Base-by-base conservation (phyloP, 2,888 invertebrate species). In the Apamea anceps region DNA sequence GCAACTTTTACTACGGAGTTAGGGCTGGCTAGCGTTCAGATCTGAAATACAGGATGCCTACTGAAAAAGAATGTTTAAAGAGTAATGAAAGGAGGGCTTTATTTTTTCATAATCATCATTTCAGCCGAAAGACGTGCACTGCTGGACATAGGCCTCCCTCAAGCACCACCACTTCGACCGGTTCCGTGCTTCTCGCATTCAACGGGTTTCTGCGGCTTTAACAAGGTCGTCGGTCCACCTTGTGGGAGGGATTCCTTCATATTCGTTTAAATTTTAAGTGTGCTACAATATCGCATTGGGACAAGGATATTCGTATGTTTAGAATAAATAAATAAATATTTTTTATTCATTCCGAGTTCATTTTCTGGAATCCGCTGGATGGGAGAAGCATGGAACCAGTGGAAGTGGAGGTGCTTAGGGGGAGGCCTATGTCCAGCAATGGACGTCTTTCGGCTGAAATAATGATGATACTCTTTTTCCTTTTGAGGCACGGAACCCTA, bases 1-100 rank as follows among this genome's bases (percentile, higher is more conserved):
- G 28, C 1, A 60, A 62, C 25, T 79, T 79, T 57, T 18, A 51
- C 25, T 51, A 12, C 2, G 4, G 13, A 51, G 57, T 73, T 81
- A 57, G 2, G 15, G 12, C 32, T 45, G 3, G 5, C 13, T 42
- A 37, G 18, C 25, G 8, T 72, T 65, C 3, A 37, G 10, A 18
- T 0, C 15, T 42, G 60, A 42, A 28, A 32, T 54, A 54, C 18
- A 77, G 28, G 25, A 65, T 3, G 32, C 15, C 4, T 42, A 62
- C 0, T 45, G 8, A n/a, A n/a, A 32, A 15, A 32, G 25, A 7
- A 72, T 12, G 21, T 8, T 42, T 28, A 42, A 18, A 10, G n/a
- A 10, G 8, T n/a, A 4, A 45, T 67, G 8, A 45, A 42, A 42
- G 37, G 37, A 28, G 8, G 21, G 0, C 1, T 21, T 21, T 21